Conservation (phyloP, 2,888 invertebrate genomes). For the Caenorhabditis doughertyi region DNA sequence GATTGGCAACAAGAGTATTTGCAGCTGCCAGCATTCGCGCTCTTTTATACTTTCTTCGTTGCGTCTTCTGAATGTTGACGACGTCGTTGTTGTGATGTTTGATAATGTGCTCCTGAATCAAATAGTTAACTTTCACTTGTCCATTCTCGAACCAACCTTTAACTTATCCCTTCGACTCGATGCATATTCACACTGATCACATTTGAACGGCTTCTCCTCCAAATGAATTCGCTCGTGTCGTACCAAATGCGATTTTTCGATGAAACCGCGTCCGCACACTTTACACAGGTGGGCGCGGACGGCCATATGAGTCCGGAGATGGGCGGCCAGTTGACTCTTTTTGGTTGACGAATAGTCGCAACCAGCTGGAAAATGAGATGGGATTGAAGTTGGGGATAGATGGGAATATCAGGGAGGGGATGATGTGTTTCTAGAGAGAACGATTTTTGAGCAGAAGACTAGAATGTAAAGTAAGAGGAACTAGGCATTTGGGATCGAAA, state of each 20-base stretch:
- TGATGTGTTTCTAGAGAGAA: background rate
- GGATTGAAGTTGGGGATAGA: no score
- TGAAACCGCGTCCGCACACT: constrained; percentile 86
- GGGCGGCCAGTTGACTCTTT: constrained; percentile 84
- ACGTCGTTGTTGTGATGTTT: constrained; percentile 84
- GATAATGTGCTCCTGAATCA: constrained; percentile 84
- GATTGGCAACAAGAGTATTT: constrained; percentile 36
- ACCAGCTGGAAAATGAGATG: constrained; percentile 53
- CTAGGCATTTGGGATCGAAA: no score
- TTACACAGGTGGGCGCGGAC: constrained; percentile 31
- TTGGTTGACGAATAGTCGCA: constrained; percentile 37
- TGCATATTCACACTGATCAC: constrained; percentile 87
- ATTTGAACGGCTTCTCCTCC: constrained; percentile 86
- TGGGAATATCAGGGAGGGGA: background rate
- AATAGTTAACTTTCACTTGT: constrained; percentile 86
- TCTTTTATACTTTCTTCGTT: constrained; percentile 87
- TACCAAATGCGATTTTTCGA: constrained; percentile 87
- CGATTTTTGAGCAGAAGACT: no score
- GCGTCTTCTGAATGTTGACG: constrained; percentile 86
- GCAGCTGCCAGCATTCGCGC: constrained; percentile 77
- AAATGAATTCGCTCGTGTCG: constrained; percentile 87
- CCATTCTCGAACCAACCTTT: constrained; percentile 85
- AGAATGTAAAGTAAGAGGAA: no score
- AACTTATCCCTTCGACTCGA: constrained; percentile 87
- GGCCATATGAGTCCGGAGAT: constrained; percentile 84